Conservation (phyloP, 2,888 invertebrate genomes). For the Drosophila anomelani region DNA sequence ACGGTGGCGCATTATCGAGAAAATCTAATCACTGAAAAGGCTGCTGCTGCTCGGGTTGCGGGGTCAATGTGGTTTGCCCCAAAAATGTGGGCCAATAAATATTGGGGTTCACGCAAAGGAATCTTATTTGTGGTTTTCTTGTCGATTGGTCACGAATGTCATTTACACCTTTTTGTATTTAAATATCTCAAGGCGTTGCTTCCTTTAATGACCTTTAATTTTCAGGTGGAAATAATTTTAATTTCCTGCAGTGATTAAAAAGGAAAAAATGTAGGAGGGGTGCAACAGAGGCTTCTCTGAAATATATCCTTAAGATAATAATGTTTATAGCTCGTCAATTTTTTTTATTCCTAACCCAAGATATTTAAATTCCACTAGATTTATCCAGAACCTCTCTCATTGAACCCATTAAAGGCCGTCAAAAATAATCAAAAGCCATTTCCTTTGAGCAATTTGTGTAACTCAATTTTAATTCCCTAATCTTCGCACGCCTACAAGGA, state of each 20-base stretch:
- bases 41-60: not conserved
- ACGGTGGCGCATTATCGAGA: constrained; percentile 17
- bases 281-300: not conserved
- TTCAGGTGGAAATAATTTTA: not conserved
- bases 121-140: constrained; percentile 10
- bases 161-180: not conserved
- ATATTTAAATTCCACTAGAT: not conserved
- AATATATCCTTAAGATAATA: not conserved
- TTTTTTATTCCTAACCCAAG: too few relatives aligned
- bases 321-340: not conserved
- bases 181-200: too few relatives aligned
- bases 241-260: too few relatives aligned
- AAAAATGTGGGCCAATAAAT: constrained; percentile 26
- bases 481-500: constrained; percentile 5
- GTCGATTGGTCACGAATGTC: constrained; percentile 14
- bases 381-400: too few relatives aligned
- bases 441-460: not conserved
- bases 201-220: not conserved
- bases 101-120: constrained; percentile 3
- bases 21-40: constrained; percentile 38
- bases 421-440: not conserved
- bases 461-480: constrained; percentile 5
- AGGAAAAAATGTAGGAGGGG: not conserved
- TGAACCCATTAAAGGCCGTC: not conserved
- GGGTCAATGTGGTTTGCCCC: not conserved